phyloP scores from a whole-genome alignment of 2,797 vertebrate genomes.

The Enteromius anoplus region DNA sequence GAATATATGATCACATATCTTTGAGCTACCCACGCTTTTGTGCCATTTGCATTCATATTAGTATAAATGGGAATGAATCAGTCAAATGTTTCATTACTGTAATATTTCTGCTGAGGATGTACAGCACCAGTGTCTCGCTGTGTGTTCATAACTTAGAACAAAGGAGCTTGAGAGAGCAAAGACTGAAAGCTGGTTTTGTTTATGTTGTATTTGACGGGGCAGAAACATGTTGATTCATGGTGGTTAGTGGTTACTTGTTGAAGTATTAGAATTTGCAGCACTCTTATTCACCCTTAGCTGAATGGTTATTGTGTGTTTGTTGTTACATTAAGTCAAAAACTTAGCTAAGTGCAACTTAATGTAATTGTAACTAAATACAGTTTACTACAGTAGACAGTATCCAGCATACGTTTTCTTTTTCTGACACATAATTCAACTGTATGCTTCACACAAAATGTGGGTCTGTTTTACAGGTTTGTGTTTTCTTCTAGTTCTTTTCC shows the following conservation, averaged over 20 bases:
- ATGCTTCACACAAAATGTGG: background rate
- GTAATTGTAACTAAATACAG: background rate
- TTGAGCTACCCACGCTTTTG: constrained; percentile 50
- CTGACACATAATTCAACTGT: background rate
- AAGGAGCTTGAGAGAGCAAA: background rate
- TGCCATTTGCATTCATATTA: constrained; percentile 60
- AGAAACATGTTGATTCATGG: background rate
- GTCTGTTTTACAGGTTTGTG: background rate
- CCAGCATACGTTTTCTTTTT: background rate
- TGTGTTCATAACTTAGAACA: constrained; percentile 9
- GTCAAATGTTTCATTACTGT: constrained; percentile 38
- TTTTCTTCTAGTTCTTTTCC: constrained; percentile 12
- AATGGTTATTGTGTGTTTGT: background rate
- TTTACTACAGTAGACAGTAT: background rate
- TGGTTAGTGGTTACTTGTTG: constrained; percentile 2
- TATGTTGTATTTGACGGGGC: background rate
- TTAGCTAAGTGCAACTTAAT: background rate
- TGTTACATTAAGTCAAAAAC: background rate
- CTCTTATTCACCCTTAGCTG: background rate
- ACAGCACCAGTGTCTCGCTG: background rate
- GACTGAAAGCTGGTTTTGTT: background rate
- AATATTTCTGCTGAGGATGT: constrained; percentile 35
- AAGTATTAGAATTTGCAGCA: background rate
- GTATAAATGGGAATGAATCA: constrained; percentile 57
- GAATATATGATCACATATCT: constrained; percentile 66